These are phyloP conservation scores for Drosophila mimetica DNA, from an alignment of 2,888 invertebrate species.

Conservation along the genomic window DNA sequence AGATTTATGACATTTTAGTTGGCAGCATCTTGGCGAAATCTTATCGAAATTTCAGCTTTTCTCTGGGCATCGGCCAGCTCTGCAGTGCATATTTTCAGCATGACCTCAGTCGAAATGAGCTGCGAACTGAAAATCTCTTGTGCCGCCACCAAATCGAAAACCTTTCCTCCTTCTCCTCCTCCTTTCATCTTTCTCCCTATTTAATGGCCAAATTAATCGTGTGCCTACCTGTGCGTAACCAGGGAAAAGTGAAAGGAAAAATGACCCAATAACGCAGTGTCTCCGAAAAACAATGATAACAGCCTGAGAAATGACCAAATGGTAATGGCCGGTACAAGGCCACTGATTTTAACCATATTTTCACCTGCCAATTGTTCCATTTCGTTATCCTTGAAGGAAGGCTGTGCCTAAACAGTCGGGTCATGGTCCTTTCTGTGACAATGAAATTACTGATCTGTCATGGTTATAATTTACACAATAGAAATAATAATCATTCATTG, in stretches of 20 bases:
- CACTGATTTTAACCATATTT: constrained; percentile 25
- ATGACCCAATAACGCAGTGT: constrained; percentile 71
- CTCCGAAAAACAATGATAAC: constrained; percentile 29
- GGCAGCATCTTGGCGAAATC: constrained; percentile 84
- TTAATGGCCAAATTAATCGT: constrained; percentile 62
- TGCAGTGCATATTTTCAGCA: constrained; percentile 63
- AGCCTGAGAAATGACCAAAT: constrained; percentile 2
- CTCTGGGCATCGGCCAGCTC: constrained; percentile 81
- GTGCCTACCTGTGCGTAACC: constrained; percentile 61
- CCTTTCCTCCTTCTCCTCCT: not conserved
- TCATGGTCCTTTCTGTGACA: constrained; percentile 5
- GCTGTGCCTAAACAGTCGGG: constrained; percentile 18
- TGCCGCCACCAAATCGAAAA: constrained; percentile 1
- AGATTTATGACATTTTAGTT: constrained; percentile 84
- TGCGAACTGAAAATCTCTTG: constrained; percentile 40
- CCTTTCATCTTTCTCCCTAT: not conserved
- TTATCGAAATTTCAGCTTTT: constrained; percentile 80
- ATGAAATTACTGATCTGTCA: constrained; percentile 10
- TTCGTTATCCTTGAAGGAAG: constrained; percentile 9
- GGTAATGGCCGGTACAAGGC: constrained; percentile 25
- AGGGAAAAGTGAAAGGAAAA: constrained; percentile 57
- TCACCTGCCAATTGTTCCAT: constrained; percentile 32
- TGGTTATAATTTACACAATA: constrained; percentile 24
- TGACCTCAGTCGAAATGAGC: constrained; percentile 65
- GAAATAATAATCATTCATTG: constrained; percentile 5